These are phyloP conservation scores for Phrynocephalus forsythii DNA, from an alignment of 2,797 vertebrate species.

Conservation along the genomic window DNA sequence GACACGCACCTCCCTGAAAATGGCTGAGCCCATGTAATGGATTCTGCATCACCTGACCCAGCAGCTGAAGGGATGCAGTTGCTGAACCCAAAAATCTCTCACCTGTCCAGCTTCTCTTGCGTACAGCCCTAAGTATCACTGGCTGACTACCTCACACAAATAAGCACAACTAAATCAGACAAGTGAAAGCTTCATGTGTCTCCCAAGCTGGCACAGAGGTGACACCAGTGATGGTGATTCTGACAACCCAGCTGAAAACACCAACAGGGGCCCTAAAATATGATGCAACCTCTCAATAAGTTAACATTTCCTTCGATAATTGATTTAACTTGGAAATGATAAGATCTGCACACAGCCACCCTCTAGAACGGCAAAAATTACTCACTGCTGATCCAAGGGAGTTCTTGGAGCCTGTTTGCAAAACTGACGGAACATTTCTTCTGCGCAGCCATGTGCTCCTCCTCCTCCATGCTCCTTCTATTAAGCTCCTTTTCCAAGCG, in stretches of 20 bases:
- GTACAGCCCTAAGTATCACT: neutral
- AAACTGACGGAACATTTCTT: constrained; percentile 81
- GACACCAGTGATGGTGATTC: neutral
- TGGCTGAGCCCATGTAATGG: no score
- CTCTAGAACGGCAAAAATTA: neutral
- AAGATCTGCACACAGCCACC: neutral
- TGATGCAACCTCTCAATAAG: neutral
- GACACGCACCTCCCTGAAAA: neutral
- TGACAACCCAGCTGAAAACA: neutral
- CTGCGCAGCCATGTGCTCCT: constrained; percentile 74
- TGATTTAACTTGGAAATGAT: neutral
- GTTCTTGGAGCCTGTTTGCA: constrained; percentile 75
- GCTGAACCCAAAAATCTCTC: neutral
- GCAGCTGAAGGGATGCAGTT: neutral
- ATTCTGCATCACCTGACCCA: neutral
- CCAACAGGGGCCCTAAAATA: neutral
- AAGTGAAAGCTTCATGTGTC: neutral
- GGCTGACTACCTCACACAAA: neutral
- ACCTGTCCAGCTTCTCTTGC: neutral
- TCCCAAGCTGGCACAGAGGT: neutral
- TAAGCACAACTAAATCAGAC: neutral
- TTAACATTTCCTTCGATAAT: neutral
- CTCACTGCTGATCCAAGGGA: constrained; percentile 83
- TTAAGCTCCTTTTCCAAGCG: constrained; percentile 83
- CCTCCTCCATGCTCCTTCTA: constrained; percentile 79